These are phyloP conservation scores for Ptyas mucosa DNA, from an alignment of 2,113 vertebrate genomes.

Conservation along the genomic window DNA sequence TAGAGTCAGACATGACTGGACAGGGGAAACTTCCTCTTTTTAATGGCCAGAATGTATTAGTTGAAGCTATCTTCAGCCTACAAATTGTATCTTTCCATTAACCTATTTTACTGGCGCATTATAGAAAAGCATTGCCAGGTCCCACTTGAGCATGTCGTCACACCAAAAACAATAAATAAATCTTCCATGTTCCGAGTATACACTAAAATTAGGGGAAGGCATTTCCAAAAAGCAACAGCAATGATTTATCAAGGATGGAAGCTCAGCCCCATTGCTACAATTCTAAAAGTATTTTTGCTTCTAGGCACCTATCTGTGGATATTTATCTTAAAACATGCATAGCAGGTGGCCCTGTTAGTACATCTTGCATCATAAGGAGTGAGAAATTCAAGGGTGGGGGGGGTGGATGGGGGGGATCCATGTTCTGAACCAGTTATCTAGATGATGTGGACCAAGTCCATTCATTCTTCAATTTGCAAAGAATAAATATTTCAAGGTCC, in stretches of 20 bases:
- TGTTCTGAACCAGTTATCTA: neutral
- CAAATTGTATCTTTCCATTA: neutral
- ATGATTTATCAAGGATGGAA: neutral
- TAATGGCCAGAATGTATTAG: neutral
- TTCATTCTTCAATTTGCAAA: neutral
- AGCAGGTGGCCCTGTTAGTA: neutral
- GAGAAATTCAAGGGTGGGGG: neutral
- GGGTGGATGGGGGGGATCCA: too few relatives aligned
- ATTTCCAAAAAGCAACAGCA: neutral
- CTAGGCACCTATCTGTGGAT: neutral
- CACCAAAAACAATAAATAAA: neutral
- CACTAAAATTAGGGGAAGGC: neutral
- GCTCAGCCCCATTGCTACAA: neutral
- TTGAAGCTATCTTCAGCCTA: neutral
- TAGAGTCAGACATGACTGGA: neutral
- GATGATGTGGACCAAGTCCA: neutral
- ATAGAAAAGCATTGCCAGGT: neutral
- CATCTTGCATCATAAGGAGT: neutral
- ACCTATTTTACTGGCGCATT: neutral
- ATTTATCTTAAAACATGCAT: neutral
- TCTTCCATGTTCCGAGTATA: neutral
- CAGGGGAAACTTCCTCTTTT: neutral
- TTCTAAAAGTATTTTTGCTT: neutral
- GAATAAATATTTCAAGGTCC: neutral
- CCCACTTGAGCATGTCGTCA: neutral